Base-by-base conservation (phyloP, 2,113 vertebrate genomes). In the Xiphias gladius region DNA sequence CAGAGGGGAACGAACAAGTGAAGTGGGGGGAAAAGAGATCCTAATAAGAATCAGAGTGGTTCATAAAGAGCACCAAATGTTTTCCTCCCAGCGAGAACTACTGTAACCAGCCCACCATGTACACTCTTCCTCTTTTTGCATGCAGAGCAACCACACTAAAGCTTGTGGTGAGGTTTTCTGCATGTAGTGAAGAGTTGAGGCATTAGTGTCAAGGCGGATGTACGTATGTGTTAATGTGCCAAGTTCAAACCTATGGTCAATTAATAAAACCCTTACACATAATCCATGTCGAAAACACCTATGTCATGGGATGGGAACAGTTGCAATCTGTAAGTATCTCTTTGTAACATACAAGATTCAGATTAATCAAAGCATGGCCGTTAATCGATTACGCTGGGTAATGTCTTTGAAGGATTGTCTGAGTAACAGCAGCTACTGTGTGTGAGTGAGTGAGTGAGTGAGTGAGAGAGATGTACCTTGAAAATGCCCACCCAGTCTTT, bases 401-500 rank as follows among this genome's bases (percentile, higher is more conserved):
- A 32, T 74, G 66, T 65, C 71, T 77, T 71, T 85, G 69, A 76
- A 74, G 73, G 39, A 13, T 17, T 30, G 13, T 54, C 39, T 72
- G 39, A 79, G 26, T 39, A 35, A 76, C 9, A 73, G 78, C 67
- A 73, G 67, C 64, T 79, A 74, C 30, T 12, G 54, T 32, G 68
- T 48, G 24, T 59, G 66, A 64, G 37, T 73, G 52, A 58, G 6
- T 55, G 61, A 37, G 58, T 37, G 14, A 50, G 41, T 61, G 35
- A 46, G 48, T 7, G 55, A 22, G 7, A 16, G 17, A 64, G 55
- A 32, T 48, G 24, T 95, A 99, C 98, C 97, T 99, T 99, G 90
- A 99, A 99, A 93, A 99, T 99, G 91, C 98, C 98, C 94, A 99
- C 98, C 98, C 98, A 99, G 88, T 99, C 98, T 93, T 99, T 99